phyloP scores from a whole-genome alignment of 1,140 invertebrate species.

The Ips typographus region DNA sequence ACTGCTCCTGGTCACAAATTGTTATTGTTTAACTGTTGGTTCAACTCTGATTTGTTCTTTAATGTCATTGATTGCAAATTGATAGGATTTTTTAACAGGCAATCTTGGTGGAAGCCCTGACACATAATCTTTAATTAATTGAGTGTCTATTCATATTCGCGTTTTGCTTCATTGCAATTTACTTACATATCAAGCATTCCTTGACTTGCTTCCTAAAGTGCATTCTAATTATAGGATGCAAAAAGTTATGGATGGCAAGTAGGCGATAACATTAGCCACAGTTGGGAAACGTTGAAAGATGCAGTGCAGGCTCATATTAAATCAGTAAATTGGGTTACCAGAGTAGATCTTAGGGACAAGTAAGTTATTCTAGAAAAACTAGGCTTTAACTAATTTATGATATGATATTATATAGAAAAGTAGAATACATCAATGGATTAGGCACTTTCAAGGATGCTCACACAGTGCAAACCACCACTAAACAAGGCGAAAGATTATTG shows the following conservation, averaged over 20 bases:
- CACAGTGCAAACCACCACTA: conserved; percentile 69
- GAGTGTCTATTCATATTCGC: no score
- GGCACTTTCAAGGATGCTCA: conserved; percentile 82
- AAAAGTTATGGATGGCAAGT: conserved; percentile 80
- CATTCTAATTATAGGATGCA: conserved; percentile 63
- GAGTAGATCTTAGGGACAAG: conserved; percentile 85
- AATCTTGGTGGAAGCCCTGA: no score
- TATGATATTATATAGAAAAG: conserved; percentile 59
- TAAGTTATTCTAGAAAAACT: conserved; percentile 49
- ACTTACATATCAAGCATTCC: no score
- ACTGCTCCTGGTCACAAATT: no score
- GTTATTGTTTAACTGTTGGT: no score
- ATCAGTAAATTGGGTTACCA: conserved; percentile 89
- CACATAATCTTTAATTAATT: no score
- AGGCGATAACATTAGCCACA: conserved; percentile 65
- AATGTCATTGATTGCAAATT: no score
- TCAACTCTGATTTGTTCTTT: no score
- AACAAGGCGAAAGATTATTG: conserved; percentile 73
- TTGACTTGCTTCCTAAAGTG: no score
- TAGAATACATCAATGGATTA: conserved; percentile 91
- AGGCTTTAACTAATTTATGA: neutral
- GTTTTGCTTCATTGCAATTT: no score
- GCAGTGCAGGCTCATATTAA: conserved; percentile 86
- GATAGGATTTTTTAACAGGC: no score
- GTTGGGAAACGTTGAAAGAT: conserved; percentile 71